These are phyloP conservation scores for Tachystola acroxantha DNA, from an alignment of 2,888 invertebrate genomes.

Conservation along the genomic window DNA sequence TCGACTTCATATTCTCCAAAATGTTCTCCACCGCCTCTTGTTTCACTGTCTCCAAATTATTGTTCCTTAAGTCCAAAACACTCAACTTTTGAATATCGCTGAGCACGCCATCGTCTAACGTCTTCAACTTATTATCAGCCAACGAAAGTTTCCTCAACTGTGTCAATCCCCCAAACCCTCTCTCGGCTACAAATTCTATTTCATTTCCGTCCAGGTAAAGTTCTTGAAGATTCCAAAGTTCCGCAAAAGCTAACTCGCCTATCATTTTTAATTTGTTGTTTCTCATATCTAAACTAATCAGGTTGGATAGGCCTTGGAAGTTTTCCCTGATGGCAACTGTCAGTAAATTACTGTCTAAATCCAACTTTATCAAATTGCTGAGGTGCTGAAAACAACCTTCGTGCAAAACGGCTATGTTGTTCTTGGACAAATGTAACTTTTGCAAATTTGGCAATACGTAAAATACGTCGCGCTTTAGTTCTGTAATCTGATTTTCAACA, in stretches of 20 bases:
- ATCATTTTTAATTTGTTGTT: slow-evolving; percentile 87
- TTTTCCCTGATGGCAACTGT: slow-evolving; percentile 86
- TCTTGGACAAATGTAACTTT: slow-evolving; percentile 89
- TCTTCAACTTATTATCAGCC: slow-evolving; percentile 85
- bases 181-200: slow-evolving; percentile 85
- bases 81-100: slow-evolving; percentile 84
- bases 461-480: slow-evolving; percentile 86
- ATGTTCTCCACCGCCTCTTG: slow-evolving; percentile 85
- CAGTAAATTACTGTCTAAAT: slow-evolving; percentile 87
- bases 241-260: slow-evolving; percentile 89
- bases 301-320: slow-evolving; percentile 85
- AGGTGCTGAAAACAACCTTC: slow-evolving; percentile 89
- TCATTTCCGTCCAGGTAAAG: slow-evolving; percentile 84
- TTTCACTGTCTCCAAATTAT: slow-evolving; percentile 86
- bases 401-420: slow-evolving; percentile 89
- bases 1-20: slow-evolving; percentile 83
- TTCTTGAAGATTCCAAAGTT: slow-evolving; percentile 86
- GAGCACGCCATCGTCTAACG: slow-evolving; percentile 84
- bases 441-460: slow-evolving; percentile 84
- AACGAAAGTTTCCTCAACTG: slow-evolving; percentile 85
- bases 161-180: slow-evolving; percentile 86
- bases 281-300: slow-evolving; percentile 85
- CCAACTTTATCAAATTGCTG: slow-evolving; percentile 86
- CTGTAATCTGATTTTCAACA: slow-evolving; percentile 86
- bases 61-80: slow-evolving; percentile 87